A percentile compares a stretch with the other conserved stretches of the same genome.
Conservation (phyloP, 2,797 vertebrate genomes). For the Bradypodion ventrale region DNA sequence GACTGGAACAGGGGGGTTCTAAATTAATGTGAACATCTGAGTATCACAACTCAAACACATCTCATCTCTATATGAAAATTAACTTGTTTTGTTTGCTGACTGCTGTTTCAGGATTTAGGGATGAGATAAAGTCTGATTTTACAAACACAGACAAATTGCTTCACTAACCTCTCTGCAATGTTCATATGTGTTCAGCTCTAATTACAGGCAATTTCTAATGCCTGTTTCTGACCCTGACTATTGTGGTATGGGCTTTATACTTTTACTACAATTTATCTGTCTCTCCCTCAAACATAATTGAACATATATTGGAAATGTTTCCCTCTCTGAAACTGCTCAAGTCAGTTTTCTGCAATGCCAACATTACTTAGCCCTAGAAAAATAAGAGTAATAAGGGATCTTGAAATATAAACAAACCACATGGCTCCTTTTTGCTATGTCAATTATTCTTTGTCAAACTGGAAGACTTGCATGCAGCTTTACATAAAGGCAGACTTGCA, state of each 20-base stretch:
- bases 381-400: slow-evolving; percentile 41
- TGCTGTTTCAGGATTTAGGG: too few relatives aligned
- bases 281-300: slow-evolving; percentile 26
- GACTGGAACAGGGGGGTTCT: too few relatives aligned
- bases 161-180: too few relatives aligned
- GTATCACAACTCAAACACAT: too few relatives aligned
- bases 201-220: too few relatives aligned
- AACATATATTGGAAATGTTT: slow-evolving; percentile 25
- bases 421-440: slow-evolving; percentile 44
- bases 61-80: too few relatives aligned
- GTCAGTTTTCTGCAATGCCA: slow-evolving; percentile 43
- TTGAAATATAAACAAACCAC: slow-evolving; percentile 55
- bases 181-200: too few relatives aligned
- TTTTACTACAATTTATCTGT: slow-evolving; percentile 44
- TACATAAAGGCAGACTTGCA: slow-evolving; percentile 16
- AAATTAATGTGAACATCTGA: too few relatives aligned
- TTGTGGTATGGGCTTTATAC: slow-evolving; percentile 43
- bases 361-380: slow-evolving; percentile 49
- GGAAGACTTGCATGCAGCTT: background rate
- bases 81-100: too few relatives aligned
- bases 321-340: slow-evolving; percentile 37
- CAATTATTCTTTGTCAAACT: background rate
- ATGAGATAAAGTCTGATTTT: too few relatives aligned
- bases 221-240: slow-evolving; percentile 29
- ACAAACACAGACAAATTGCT: too few relatives aligned